Conservation (phyloP, 2,113 vertebrate species). For the Pitta sordida region DNA sequence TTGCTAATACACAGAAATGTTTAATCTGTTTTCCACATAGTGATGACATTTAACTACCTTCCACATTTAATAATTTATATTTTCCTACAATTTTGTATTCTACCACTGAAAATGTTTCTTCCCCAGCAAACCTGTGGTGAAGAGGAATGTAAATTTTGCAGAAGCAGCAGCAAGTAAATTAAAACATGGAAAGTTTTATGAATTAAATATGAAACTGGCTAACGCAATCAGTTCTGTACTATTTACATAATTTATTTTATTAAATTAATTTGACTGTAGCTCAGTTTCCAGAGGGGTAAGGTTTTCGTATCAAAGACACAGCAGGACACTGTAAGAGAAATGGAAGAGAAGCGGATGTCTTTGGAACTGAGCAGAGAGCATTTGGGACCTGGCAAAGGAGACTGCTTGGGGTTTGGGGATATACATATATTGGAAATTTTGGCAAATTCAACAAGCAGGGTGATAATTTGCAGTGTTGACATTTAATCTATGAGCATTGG, state of each 20-base stretch:
- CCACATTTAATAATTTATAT: neutral
- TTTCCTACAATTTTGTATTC: neutral
- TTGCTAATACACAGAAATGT: neutral
- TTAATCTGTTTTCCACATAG: neutral
- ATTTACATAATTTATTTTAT: slow-evolving; percentile 49
- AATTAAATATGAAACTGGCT: slow-evolving; percentile 55
- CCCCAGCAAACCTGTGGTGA: neutral
- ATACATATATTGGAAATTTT: neutral
- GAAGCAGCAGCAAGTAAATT: slow-evolving; percentile 40
- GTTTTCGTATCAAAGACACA: slow-evolving; percentile 16
- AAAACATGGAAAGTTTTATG: slow-evolving; percentile 38
- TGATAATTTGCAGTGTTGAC: neutral
- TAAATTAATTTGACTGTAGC: slow-evolving; percentile 38
- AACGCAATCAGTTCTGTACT: slow-evolving; percentile 38
- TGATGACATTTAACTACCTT: neutral
- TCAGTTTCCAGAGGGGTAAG: slow-evolving; percentile 5
- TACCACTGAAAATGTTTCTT: neutral
- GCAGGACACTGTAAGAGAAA: neutral
- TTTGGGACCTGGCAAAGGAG: neutral
- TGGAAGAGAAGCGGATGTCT: neutral
- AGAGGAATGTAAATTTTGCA: slow-evolving; percentile 29
- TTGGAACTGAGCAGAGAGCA: neutral
- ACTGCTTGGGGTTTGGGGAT: neutral
- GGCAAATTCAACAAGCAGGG: neutral
- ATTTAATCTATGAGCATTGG: neutral